Percentiles rank a stretch among this genome's conserved stretches.
Conservation (phyloP, 2,113 vertebrate genomes). For the Bufo gargarizans region DNA sequence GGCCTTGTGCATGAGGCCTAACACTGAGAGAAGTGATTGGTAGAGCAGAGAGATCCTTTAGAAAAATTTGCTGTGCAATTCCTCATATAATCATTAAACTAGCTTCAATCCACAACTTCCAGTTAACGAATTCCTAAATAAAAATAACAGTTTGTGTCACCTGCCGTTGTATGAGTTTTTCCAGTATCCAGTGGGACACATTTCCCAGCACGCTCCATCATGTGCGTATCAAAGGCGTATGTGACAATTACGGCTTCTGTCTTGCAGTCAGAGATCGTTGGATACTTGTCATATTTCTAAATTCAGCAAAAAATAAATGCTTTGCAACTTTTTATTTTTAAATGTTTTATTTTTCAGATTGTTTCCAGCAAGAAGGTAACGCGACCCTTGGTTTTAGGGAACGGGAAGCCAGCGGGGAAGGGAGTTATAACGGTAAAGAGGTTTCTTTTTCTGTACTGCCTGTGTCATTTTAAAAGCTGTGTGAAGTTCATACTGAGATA, state of each 20-base stretch:
- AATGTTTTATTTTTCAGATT: conserved; percentile 75
- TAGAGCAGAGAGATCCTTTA: too few relatives aligned
- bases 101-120: not conserved
- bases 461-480: conserved; percentile 58
- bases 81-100: not conserved
- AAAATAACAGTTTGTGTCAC: not conserved
- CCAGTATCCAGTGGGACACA: not conserved
- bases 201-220: not conserved
- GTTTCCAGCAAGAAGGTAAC: conserved; percentile 98
- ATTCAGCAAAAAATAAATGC: not conserved
- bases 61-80: not conserved
- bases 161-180: not conserved
- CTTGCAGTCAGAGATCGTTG: not conserved
- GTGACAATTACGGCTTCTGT: not conserved
- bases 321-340: not conserved
- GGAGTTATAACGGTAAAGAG: conserved; percentile 86
- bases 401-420: conserved; percentile 95
- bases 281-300: conserved; percentile 14
- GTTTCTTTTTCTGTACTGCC: conserved; percentile 17
- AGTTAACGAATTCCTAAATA: not conserved
- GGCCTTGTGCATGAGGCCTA: too few relatives aligned
- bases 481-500: conserved; percentile 44
- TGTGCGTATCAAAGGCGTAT: not conserved
- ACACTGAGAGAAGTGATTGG: too few relatives aligned
- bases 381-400: conserved; percentile 84